Evolutionary conservation across 2,888 invertebrate genomes (phyloP).

Genomic region (Nephrotoma appendiculata): DNA sequence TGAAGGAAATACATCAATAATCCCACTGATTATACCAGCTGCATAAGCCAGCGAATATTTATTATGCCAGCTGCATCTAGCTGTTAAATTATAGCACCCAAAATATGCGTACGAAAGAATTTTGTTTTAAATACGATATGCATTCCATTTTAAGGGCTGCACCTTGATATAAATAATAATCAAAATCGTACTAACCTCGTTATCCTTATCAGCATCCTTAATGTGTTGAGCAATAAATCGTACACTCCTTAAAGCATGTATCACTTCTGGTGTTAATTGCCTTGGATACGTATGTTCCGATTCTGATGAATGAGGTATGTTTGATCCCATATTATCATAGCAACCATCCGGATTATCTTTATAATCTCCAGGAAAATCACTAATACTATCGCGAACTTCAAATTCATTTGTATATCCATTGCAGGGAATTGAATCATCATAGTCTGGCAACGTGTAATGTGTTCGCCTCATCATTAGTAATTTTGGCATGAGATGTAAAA

Average conservation of each 20-base stretch:
- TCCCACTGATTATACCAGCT: too few species aligned
- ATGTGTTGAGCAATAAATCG: conserved; percentile 96
- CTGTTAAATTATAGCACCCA: too few species aligned
- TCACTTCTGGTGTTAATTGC: conserved; percentile 70
- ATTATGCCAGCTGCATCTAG: too few species aligned
- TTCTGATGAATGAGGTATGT: conserved; percentile 50
- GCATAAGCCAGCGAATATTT: too few species aligned
- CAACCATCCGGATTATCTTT: conserved; percentile 42
- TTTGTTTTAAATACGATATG: too few species aligned
- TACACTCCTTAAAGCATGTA: conserved; percentile 86
- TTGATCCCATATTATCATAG: conserved; percentile 48
- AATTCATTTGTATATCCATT: conserved; percentile 70
- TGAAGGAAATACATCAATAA: too few species aligned
- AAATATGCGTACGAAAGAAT: too few species aligned
- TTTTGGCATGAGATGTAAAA: conserved; percentile 86
- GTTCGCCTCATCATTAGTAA: conserved; percentile 83
- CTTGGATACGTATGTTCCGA: conserved; percentile 71
- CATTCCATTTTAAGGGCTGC: too few species aligned
- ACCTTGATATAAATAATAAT: background rate
- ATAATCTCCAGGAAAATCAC: conserved; percentile 53
- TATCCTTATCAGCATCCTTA: conserved; percentile 89
- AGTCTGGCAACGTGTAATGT: conserved; percentile 70
- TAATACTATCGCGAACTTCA: conserved; percentile 61
- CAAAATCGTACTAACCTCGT: conserved; percentile 51
- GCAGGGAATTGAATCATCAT: conserved; percentile 64